Base-by-base conservation (phyloP, 2,797 vertebrate genomes). In the Lutjanus campechanus region DNA sequence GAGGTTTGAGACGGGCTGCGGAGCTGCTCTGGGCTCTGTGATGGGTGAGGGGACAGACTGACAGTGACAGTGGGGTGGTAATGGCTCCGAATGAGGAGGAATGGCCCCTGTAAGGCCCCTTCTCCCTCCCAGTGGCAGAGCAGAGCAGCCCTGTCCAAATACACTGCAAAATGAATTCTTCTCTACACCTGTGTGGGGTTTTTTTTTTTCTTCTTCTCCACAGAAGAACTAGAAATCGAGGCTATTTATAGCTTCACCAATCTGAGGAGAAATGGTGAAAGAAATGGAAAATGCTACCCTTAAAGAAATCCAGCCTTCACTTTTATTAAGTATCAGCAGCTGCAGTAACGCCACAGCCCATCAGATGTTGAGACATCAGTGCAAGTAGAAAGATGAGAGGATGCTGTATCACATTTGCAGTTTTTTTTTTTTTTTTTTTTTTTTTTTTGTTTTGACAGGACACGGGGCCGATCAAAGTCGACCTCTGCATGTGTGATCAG, bases 21-120 rank as follows among this genome's bases (percentile, higher is more conserved):
- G 69, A 73, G 82, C 85, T 76, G 91, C 88, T 87, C 81, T 66
- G 88, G 85, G 85, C 84, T 77, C 73, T 17, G 91, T 95, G 93
- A 95, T 94, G 88, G 81, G 92, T 92, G 92, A 90, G 76, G 82
- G 90, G 91, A 90, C 93, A 89, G 91, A 91, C 87, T 88, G 89
- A 81, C 89, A 85, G 82, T 93, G 93, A 93, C 92, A 94, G 89
- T 85, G 82, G 90, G 87, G 86, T 89, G 91, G 93, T 93, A 94
- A 95, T 95, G 88, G 83, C 76, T 85, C 90, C 59, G 85, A 93
- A 93, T 93, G 89, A 93, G 94, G 89, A 93, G 88, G 80, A 90
- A 93, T 94, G 86, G 89, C 85, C 85, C 89, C 89, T 90, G 87
- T 79, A 86, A 83, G 87, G 76, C 84, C 75, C 79, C 78, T 73